Conservation (phyloP, 2,797 vertebrate species). For the Ctenopoma multispine region DNA sequence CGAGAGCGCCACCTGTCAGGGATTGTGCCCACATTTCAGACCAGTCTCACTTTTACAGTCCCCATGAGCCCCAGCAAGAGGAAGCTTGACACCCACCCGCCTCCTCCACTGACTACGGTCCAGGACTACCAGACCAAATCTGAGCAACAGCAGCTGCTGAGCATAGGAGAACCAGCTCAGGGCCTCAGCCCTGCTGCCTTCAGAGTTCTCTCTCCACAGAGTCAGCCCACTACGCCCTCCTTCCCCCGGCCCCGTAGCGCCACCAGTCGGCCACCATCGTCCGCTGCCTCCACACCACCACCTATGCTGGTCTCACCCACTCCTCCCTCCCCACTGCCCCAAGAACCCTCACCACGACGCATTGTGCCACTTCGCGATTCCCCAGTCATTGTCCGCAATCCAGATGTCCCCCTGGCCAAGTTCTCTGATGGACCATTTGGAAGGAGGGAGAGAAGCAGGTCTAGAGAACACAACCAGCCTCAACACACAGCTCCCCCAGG, state of each 20-base stretch:
- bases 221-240: constrained; percentile 84
- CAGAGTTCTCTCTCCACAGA: constrained; percentile 87
- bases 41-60: constrained; percentile 94
- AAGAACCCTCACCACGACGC: constrained; percentile 89
- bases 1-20: constrained; percentile 89
- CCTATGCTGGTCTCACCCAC: constrained; percentile 91
- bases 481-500: constrained; percentile 71
- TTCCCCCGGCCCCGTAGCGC: constrained; percentile 82
- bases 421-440: constrained; percentile 80
- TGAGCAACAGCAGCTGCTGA: constrained; percentile 74
- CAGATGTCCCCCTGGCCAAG: constrained; percentile 89
- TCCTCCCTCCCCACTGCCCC: constrained; percentile 89
- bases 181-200: constrained; percentile 81
- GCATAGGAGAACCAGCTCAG: constrained; percentile 63
- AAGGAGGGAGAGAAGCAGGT: constrained; percentile 75
- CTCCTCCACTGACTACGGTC: constrained; percentile 73
- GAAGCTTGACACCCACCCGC: constrained; percentile 86
- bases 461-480: constrained; percentile 80
- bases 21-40: constrained; percentile 90
- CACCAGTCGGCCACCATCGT: constrained; percentile 85
- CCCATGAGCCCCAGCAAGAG: constrained; percentile 94
- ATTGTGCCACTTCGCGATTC: constrained; percentile 91
- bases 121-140: constrained; percentile 85
- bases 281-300: constrained; percentile 88
- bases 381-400: constrained; percentile 93